These are phyloP conservation scores for Phenganax marumi DNA, from an alignment of 92 coral and sea anemone species.

Conservation along the genomic window DNA sequence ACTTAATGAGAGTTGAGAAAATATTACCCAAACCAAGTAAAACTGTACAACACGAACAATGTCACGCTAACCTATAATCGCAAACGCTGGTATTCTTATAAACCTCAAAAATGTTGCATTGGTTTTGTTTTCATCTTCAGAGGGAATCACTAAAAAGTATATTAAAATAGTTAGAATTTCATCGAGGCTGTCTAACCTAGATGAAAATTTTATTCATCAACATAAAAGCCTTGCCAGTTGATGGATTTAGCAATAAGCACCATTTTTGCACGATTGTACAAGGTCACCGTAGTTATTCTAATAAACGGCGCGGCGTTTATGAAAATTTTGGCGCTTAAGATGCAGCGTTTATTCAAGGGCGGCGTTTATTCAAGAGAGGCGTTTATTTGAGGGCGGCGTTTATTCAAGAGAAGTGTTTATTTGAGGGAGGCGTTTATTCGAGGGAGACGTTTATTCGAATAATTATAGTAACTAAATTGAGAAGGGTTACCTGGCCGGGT, in stretches of 20 bases:
- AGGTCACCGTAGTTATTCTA: no score
- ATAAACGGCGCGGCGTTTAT: no score
- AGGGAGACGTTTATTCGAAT: no score
- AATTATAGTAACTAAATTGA: background rate
- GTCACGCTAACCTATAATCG: slow-evolving; percentile 64
- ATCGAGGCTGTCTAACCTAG: background rate
- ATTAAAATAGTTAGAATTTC: background rate
- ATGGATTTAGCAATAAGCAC: no score
- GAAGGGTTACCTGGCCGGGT: slow-evolving; percentile 56
- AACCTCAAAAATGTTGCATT: slow-evolving; percentile 56
- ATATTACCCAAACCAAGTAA: background rate
- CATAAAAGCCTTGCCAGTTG: no score
- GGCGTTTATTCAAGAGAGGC: no score
- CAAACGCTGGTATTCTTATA: slow-evolving; percentile 73
- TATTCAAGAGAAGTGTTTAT: no score
- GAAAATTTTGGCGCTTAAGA: background rate
- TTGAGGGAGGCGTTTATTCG: no score
- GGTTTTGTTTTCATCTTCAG: background rate
- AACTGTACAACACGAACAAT: background rate
- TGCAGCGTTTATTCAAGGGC: no score
- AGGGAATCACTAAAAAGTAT: background rate
- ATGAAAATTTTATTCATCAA: background rate
- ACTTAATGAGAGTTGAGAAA: background rate
- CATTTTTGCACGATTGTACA: no score
- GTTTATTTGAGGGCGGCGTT: no score